Conservation (phyloP, 1,140 invertebrate genomes). For the Drosophila simulans region DNA sequence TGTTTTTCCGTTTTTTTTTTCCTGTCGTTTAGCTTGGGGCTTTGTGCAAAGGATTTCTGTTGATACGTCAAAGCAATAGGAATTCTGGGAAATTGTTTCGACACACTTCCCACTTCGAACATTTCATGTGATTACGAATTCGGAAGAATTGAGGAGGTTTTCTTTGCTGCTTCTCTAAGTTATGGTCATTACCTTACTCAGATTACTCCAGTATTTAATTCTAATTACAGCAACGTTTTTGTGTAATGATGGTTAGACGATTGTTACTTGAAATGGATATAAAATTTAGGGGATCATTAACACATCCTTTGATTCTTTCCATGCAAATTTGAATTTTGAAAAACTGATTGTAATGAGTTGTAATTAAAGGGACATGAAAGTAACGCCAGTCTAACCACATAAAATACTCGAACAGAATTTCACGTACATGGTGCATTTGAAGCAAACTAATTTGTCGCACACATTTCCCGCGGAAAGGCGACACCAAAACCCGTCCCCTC, state of each 20-base stretch:
- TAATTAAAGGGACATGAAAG: constrained; percentile 16
- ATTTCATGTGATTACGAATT: constrained; percentile 24
- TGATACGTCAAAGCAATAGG: background rate
- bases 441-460: constrained; percentile 74
- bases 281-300: too few species aligned
- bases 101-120: constrained; percentile 4
- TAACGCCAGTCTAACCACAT: constrained; percentile 14
- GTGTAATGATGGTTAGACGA: background rate
- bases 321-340: too few species aligned
- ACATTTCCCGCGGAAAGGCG: constrained; percentile 25
- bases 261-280: too few species aligned
- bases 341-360: background rate
- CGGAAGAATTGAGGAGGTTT: background rate
- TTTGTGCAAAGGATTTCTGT: constrained; percentile 1
- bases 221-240: constrained; percentile 13
- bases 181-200: background rate
- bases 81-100: constrained; percentile 20
- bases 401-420: constrained; percentile 20
- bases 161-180: background rate
- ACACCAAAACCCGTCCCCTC: constrained; percentile 13
- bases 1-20: constrained; percentile 22
- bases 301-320: background rate
- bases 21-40: constrained; percentile 5
- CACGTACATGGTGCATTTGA: constrained; percentile 29
- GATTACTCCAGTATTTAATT: constrained; percentile 14